Evolutionary conservation across 2,797 vertebrate species (phyloP).

Genomic region (Meda fulgida): DNA sequence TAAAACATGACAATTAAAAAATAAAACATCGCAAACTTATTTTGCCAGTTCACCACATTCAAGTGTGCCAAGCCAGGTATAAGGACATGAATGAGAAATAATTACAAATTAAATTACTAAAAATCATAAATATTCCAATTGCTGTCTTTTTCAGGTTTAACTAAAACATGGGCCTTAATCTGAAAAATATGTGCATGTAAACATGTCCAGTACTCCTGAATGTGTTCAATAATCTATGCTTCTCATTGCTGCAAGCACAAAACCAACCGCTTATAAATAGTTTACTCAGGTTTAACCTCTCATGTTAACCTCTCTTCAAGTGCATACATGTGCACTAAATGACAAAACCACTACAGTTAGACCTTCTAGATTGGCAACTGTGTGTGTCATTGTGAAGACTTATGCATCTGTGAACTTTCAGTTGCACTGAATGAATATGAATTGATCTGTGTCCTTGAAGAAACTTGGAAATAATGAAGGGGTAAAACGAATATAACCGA

Average conservation of each 20-base stretch:
- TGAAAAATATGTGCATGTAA: background rate
- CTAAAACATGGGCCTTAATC: background rate
- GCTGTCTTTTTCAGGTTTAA: background rate
- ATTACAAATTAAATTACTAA: background rate
- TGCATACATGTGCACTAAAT: background rate
- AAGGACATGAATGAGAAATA: background rate
- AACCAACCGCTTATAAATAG: background rate
- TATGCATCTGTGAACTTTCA: background rate
- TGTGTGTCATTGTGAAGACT: constrained; percentile 2
- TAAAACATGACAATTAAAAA: background rate
- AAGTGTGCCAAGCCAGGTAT: background rate
- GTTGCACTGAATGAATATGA: background rate
- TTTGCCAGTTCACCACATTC: background rate
- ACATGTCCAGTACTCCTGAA: background rate
- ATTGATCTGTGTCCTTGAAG: background rate
- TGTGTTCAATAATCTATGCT: background rate
- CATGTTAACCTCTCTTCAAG: background rate
- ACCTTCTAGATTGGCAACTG: constrained; percentile 11
- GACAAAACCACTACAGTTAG: background rate
- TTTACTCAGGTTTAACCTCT: background rate
- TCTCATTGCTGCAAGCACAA: background rate
- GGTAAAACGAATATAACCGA: background rate
- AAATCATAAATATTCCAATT: background rate
- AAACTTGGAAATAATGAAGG: constrained; percentile 9
- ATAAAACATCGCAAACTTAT: background rate